Conservation (phyloP, 92 coral and sea anemone genomes). For the Siderastrea siderea region DNA sequence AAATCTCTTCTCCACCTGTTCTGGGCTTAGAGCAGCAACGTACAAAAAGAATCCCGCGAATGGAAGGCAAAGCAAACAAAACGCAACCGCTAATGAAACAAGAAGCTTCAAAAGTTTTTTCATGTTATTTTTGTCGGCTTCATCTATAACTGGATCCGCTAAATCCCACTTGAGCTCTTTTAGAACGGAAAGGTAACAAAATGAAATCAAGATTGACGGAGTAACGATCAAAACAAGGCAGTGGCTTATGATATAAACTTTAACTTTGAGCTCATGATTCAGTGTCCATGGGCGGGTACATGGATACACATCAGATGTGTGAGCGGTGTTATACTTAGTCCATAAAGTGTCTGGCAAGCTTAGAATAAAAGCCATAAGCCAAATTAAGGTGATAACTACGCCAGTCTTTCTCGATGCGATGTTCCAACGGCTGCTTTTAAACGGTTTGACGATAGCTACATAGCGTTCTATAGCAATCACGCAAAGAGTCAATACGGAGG, state of each 20-base stretch:
- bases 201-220: conserved; percentile 49
- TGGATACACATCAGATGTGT: background rate
- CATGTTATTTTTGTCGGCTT: conserved; percentile 21
- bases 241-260: conserved; percentile 34
- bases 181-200: conserved; percentile 48
- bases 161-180: conserved; percentile 6
- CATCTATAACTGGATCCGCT: conserved; percentile 23
- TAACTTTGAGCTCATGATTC: conserved; percentile 11
- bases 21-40: background rate
- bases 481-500: conserved; percentile 41
- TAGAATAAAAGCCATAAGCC: conserved; percentile 10
- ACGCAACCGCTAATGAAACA: conserved; percentile 39
- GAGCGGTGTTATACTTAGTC: background rate
- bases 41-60: conserved; percentile 57
- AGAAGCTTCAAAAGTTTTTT: conserved; percentile 56
- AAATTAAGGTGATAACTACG: background rate
- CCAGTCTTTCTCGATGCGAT: background rate
- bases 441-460: conserved; percentile 60
- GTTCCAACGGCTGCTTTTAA: conserved; percentile 25
- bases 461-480: conserved; percentile 59
- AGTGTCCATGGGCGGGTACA: conserved; percentile 49
- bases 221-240: conserved; percentile 24
- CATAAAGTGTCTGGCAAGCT: conserved; percentile 26
- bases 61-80: conserved; percentile 43
- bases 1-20: background rate